A percentile compares a stretch with the other conserved stretches of the same genome.
These are phyloP conservation scores for Odontocerum albicorne DNA, from an alignment of 2,888 invertebrate species.

Conservation along the genomic window DNA sequence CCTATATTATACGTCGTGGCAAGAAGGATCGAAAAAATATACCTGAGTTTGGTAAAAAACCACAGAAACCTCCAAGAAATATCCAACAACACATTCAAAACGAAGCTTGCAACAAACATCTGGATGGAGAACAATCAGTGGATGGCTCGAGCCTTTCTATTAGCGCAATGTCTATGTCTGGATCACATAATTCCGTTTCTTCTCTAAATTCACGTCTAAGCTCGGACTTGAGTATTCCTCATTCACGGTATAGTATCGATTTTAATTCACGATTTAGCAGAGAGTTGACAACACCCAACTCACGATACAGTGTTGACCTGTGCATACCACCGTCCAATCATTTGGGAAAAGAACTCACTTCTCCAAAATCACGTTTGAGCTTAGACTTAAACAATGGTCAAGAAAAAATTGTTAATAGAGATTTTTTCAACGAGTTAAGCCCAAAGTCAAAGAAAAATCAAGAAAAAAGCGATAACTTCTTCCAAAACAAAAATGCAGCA, in stretches of 20 bases:
- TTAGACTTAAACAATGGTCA: conserved; percentile 61
- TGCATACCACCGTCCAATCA: conserved; percentile 63
- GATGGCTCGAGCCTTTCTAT: conserved; percentile 57
- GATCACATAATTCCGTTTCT: conserved; percentile 42
- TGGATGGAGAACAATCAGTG: conserved; percentile 54
- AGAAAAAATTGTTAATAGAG: conserved; percentile 52
- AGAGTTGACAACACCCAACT: conserved; percentile 63
- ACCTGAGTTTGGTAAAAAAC: conserved; percentile 58
- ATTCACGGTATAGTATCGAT: conserved; percentile 61
- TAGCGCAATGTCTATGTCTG: conserved; percentile 56
- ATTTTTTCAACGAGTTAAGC: conserved; percentile 54
- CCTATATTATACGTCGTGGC: conserved; percentile 79
- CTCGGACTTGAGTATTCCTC: conserved; percentile 63
- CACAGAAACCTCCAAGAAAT: conserved; percentile 41
- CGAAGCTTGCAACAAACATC: conserved; percentile 46
- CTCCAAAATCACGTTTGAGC: conserved; percentile 62
- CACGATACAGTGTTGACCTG: conserved; percentile 69
- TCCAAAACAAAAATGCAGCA: conserved; percentile 27
- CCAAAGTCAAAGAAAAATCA: conserved; percentile 51
- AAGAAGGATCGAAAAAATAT: conserved; percentile 69
- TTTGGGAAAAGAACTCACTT: conserved; percentile 57
- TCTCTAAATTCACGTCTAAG: conserved; percentile 65
- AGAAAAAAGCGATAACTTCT: conserved; percentile 32
- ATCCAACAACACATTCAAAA: conserved; percentile 31
- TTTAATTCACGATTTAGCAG: conserved; percentile 58